These are phyloP conservation scores for Percopsis omiscomaycus DNA, from an alignment of 2,797 vertebrate species.

Conservation along the genomic window DNA sequence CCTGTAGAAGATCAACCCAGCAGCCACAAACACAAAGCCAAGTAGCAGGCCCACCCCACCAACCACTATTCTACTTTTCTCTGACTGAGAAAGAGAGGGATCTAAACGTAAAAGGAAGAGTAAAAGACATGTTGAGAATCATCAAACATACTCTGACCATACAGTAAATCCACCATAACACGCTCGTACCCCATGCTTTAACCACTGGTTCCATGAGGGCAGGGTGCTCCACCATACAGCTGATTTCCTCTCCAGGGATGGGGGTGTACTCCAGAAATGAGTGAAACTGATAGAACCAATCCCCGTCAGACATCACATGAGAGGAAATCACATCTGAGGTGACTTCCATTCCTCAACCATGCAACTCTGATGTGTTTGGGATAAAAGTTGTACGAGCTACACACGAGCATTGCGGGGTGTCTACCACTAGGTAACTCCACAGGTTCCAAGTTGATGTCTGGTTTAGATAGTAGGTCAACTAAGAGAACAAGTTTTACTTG, in stretches of 20 bases:
- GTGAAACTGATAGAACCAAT: conserved; percentile 70
- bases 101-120: conserved; percentile 23
- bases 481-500: not conserved
- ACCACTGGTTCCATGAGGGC: conserved; percentile 28
- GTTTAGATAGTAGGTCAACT: conserved; percentile 25
- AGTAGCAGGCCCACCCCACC: conserved; percentile 36
- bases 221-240: conserved; percentile 67
- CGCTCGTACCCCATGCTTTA: conserved; percentile 59
- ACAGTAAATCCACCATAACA: not conserved
- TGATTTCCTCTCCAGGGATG: conserved; percentile 56
- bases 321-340: conserved; percentile 21
- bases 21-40: conserved; percentile 30
- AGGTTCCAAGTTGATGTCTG: conserved; percentile 29
- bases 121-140: not conserved
- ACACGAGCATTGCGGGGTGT: conserved; percentile 62
- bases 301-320: conserved; percentile 40
- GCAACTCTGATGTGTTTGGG: conserved; percentile 62
- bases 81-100: conserved; percentile 13
- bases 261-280: conserved; percentile 62
- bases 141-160: no score
- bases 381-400: conserved; percentile 76
- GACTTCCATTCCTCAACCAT: conserved; percentile 60
- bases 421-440: conserved; percentile 20
- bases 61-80: conserved; percentile 34
- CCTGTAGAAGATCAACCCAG: conserved; percentile 43